Percentiles rank a stretch among this genome's conserved stretches.
These are phyloP conservation scores for Drosophila pallidifrons DNA, from an alignment of 1,140 invertebrate genomes.

Conservation along the genomic window DNA sequence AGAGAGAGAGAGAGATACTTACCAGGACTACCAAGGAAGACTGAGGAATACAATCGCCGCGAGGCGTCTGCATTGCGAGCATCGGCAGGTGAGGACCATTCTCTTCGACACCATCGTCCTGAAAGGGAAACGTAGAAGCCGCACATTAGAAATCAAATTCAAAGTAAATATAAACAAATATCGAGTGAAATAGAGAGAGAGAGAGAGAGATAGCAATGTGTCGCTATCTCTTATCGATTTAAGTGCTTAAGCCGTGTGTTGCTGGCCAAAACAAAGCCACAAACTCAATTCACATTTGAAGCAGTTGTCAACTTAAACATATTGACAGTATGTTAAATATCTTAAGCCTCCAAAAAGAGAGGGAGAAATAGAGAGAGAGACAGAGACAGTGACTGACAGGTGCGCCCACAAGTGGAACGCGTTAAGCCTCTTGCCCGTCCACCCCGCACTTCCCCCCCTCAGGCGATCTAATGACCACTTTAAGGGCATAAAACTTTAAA, in stretches of 20 bases:
- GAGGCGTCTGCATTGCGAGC: constrained; percentile 91
- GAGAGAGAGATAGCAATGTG: neutral
- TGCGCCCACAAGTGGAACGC: constrained; percentile 43
- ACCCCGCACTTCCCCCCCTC: neutral
- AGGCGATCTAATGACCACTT: constrained; percentile 7
- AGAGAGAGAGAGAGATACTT: constrained; percentile 81
- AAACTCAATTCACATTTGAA: constrained; percentile 52
- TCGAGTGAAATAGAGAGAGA: constrained; percentile 17
- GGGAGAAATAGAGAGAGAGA: neutral
- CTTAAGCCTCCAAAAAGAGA: constrained; percentile 48
- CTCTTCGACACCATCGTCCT: constrained; percentile 96
- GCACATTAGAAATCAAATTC: constrained; percentile 44
- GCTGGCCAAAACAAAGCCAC: constrained; percentile 26
- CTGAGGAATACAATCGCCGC: constrained; percentile 93
- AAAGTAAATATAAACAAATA: constrained; percentile 21
- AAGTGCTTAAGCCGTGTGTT: constrained; percentile 63
- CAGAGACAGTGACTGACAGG: constrained; percentile 52
- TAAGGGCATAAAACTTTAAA: constrained; percentile 75
- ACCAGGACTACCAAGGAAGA: constrained; percentile 95
- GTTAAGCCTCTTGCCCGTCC: constrained; percentile 24
- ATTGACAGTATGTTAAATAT: constrained; percentile 71
- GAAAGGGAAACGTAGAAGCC: constrained; percentile 85
- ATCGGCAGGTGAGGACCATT: constrained; percentile 94
- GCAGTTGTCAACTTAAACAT: constrained; percentile 76
- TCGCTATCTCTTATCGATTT: constrained; percentile 15